phyloP scores from a whole-genome alignment of 2,113 vertebrate genomes.

The Fregata magnificens region DNA sequence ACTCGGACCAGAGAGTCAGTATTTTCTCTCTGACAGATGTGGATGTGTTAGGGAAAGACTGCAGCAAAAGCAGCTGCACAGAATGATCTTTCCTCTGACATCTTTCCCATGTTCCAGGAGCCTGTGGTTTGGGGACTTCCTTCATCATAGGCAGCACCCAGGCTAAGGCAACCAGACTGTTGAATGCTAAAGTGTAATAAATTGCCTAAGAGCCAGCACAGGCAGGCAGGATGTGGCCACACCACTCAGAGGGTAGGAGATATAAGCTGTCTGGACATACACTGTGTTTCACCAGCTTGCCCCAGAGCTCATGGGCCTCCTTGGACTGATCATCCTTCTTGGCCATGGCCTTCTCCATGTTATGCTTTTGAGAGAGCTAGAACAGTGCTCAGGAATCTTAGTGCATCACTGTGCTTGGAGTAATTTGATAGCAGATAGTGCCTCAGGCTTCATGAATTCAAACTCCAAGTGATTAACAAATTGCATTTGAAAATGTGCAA shows the following conservation, averaged over 20 bases:
- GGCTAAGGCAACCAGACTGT: not conserved
- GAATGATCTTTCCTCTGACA: not conserved
- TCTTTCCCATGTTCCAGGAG: not conserved
- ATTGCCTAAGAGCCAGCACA: not conserved
- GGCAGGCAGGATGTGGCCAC: not conserved
- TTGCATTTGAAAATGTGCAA: conserved; percentile 16
- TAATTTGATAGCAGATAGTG: not conserved
- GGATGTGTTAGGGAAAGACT: not conserved
- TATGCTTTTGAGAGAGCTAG: not conserved
- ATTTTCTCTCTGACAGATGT: not conserved
- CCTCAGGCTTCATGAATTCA: not conserved
- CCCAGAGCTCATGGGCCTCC: not conserved
- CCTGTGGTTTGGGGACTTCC: not conserved
- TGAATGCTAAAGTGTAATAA: not conserved
- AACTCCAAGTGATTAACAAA: conserved; percentile 33
- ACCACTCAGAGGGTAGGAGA: not conserved
- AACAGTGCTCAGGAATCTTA: not conserved
- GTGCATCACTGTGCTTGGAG: not conserved
- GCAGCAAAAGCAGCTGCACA: not conserved
- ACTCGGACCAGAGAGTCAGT: not conserved
- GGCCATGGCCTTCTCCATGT: not conserved
- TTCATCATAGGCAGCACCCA: not conserved
- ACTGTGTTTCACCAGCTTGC: not conserved
- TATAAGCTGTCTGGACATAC: not conserved
- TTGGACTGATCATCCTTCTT: accelerated